Evolutionary conservation across 2,888 invertebrate species (phyloP).

Genomic region (Cheilosia soror): DNA sequence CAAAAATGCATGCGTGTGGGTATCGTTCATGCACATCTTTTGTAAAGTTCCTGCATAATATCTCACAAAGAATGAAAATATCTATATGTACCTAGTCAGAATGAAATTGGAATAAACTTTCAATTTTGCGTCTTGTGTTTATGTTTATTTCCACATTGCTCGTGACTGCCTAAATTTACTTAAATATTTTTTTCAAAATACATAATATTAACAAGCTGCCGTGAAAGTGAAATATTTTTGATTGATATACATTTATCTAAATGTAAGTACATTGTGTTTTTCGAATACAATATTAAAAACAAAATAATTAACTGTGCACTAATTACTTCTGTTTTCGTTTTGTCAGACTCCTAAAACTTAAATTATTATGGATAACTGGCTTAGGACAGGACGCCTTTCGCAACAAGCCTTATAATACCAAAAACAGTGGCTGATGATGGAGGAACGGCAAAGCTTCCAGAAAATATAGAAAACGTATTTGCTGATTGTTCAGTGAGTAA

Average conservation of each 20-base stretch:
- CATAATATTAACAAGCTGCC: slow-evolving; percentile 3
- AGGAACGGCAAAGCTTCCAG: slow-evolving; percentile 9
- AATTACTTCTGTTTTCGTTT: slow-evolving; percentile 18
- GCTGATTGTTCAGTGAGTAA: slow-evolving; percentile 5
- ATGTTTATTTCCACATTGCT: no score
- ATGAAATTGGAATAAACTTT: no score
- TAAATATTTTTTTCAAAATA: no score
- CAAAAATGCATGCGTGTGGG: no score
- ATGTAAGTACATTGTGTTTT: slow-evolving; percentile 19
- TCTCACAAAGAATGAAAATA: no score
- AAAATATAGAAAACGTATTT: slow-evolving; percentile 8
- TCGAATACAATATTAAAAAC: slow-evolving; percentile 1
- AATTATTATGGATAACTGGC: slow-evolving; percentile 18
- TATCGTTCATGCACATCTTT: no score
- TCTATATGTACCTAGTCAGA: no score
- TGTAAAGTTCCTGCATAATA: no score
- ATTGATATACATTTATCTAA: slow-evolving; percentile 8
- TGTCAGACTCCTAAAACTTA: slow-evolving; percentile 4
- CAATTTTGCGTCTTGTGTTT: no score
- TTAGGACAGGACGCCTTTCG: slow-evolving; percentile 23
- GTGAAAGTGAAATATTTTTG: slow-evolving; percentile 22
- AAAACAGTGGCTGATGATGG: slow-evolving; percentile 1
- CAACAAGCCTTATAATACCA: slow-evolving; percentile 1
- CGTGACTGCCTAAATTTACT: no score
- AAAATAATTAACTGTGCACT: slow-evolving; percentile 16